These are phyloP conservation scores for Silurus meridionalis DNA, from an alignment of 2,113 vertebrate genomes.

Conservation along the genomic window DNA sequence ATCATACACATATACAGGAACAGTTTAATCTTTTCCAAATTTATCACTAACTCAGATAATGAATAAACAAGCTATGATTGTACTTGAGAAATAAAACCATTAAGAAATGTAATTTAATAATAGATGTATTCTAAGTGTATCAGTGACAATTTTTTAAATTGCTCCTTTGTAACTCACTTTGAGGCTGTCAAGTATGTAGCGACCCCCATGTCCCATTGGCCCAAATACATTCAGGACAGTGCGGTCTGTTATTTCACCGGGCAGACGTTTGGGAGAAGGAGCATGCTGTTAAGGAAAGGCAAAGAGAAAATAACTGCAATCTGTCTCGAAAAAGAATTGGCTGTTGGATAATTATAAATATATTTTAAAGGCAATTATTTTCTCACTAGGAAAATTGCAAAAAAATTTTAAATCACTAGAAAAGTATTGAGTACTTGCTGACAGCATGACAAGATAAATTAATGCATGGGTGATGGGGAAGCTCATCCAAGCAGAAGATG, in stretches of 20 bases:
- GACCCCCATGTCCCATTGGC: conserved; percentile 62
- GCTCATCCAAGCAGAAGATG: conserved; percentile 44
- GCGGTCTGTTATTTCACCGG: conserved; percentile 76
- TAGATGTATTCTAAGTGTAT: neutral
- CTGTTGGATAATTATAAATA: conserved; percentile 18
- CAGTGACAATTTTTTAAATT: neutral
- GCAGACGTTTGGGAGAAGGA: conserved; percentile 68
- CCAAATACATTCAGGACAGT: conserved; percentile 82
- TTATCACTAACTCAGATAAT: neutral
- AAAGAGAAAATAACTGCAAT: conserved; percentile 42
- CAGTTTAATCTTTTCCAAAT: conserved; percentile 2
- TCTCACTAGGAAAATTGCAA: conserved; percentile 38
- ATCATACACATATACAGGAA: neutral
- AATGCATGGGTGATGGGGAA: conserved; percentile 33
- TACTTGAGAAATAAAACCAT: neutral
- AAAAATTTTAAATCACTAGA: conserved; percentile 62
- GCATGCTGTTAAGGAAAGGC: conserved; percentile 65
- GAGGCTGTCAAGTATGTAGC: conserved; percentile 80
- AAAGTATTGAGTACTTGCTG: conserved; percentile 40
- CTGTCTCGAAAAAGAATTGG: conserved; percentile 22
- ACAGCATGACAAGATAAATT: conserved; percentile 17
- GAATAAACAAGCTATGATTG: neutral
- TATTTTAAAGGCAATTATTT: conserved; percentile 44
- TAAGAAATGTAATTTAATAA: neutral
- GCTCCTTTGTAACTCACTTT: conserved; percentile 69